Evolutionary conservation across 2,888 invertebrate species (phyloP), one percentile per base, ranked within the genome.

Genomic region (Athetis lepigone): DNA sequence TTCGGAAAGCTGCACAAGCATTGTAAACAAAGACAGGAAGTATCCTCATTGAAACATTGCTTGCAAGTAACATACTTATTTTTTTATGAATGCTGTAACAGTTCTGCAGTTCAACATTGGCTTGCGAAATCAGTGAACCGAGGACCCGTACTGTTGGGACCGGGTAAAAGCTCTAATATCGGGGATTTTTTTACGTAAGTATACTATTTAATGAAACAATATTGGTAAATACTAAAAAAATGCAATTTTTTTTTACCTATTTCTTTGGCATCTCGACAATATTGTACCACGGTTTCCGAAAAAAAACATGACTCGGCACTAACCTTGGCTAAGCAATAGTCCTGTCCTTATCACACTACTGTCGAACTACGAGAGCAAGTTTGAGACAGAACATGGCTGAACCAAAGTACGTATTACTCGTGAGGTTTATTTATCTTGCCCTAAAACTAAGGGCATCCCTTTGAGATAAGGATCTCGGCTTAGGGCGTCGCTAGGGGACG

Each of bases 1-100:
- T 87, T 88, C 78, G 82, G 83, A 81, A 74, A 82, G 75, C 81
- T 76, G 81, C 79, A 76, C 77, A 81, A 84, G 76, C 80, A 78
- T 65, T 67, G 66, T 67, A 81, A 82, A 90, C 89, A 90, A 90
- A 87, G 85, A 75, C 87, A 89, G 89, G 88, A 89, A 89, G 82
- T 77, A 69, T 79, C 80, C 69, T 65, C 65, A 73, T 71, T 71
- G 69, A 73, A 73, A 74, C 73, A 61, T 59, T 70, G 52, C 52
- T 64, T 56, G 16, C 47, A 64, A 59, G 54, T 79, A 64, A 54
- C 40, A 69, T 69, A 61, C 46, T 66, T 65, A 64, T 57, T 70
- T 75, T 79, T 77, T 70, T 68, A n/a, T n/a, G n/a, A 69, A 56
- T 70, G 40, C 51, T 33, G 50, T 52, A 73, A 68, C 70, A 69